phyloP scores from a whole-genome alignment of 1,140 invertebrate species.

The Pseudomyrmex pallidus region DNA sequence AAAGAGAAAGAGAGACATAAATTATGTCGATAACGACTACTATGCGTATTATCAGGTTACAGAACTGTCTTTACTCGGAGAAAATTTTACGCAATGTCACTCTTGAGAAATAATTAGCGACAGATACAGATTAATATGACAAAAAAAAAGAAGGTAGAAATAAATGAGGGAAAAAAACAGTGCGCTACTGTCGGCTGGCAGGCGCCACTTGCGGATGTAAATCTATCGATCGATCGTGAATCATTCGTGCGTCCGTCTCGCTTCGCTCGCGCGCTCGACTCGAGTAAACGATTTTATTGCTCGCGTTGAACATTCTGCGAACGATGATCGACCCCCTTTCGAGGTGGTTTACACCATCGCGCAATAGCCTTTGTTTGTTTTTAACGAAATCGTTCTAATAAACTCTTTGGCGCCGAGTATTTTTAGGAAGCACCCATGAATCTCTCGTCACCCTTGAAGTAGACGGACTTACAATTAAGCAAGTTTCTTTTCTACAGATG shows the following conservation, averaged over 20 bases:
- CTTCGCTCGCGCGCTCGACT: constrained; percentile 3
- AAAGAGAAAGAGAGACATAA: not conserved
- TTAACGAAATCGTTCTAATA: constrained; percentile 1
- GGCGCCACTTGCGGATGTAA: constrained; percentile 56
- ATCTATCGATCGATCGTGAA: constrained; percentile 73
- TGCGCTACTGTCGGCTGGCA: not conserved
- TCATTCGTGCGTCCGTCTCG: constrained; percentile 41
- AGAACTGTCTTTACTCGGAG: not conserved
- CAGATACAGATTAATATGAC: not conserved
- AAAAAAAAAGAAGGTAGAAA: not conserved
- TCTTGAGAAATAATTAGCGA: not conserved
- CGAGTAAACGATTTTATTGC: constrained; percentile 59
- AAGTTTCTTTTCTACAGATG: too few species aligned
- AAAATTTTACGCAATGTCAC: not conserved
- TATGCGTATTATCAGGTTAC: not conserved
- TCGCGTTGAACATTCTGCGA: constrained; percentile 34
- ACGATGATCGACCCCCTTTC: constrained; percentile 45
- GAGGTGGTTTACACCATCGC: constrained; percentile 43
- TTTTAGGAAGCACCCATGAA: constrained; percentile 5
- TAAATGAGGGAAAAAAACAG: not conserved
- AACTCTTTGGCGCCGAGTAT: constrained; percentile 38
- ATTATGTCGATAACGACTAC: constrained; percentile 1
- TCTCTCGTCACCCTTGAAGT: not conserved
- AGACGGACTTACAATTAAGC: not conserved
- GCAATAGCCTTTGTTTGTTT: constrained; percentile 44